Conservation (phyloP, 2,888 invertebrate genomes). For the Orthonychiurus folsomi region DNA sequence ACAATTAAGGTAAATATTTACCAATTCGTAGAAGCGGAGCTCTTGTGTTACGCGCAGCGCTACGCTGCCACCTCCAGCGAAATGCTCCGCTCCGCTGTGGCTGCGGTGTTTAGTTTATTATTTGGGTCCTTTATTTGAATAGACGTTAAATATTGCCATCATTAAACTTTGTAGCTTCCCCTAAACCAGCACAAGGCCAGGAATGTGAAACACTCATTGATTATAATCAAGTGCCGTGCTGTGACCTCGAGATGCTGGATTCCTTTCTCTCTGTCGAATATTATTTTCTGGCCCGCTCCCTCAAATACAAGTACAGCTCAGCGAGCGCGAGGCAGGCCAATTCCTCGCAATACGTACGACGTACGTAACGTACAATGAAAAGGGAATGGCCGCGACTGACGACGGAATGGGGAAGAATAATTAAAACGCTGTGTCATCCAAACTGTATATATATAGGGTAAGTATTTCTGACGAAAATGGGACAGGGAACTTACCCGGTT, state of each 20-base stretch:
- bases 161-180: neutral
- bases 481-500: constrained; percentile 29
- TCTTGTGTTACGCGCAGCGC: too few relatives aligned
- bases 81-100: too few relatives aligned
- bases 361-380: neutral
- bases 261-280: too few relatives aligned
- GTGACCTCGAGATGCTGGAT: too few relatives aligned
- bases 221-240: neutral
- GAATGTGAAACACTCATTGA: neutral
- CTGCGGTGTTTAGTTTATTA: neutral
- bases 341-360: neutral
- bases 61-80: too few relatives aligned
- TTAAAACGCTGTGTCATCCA: neutral
- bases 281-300: too few relatives aligned
- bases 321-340: too few relatives aligned
- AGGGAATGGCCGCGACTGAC: neutral
- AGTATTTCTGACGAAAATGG: neutral
- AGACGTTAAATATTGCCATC: neutral
- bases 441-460: neutral
- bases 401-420: neutral
- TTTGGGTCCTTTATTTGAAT: neutral
- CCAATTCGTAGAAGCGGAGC: neutral
- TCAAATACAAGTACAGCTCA: too few relatives aligned
- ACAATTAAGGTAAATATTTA: constrained; percentile 1
- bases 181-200: too few relatives aligned